Conservation (phyloP, 2,888 invertebrate genomes). For the Clanis bilineata region DNA sequence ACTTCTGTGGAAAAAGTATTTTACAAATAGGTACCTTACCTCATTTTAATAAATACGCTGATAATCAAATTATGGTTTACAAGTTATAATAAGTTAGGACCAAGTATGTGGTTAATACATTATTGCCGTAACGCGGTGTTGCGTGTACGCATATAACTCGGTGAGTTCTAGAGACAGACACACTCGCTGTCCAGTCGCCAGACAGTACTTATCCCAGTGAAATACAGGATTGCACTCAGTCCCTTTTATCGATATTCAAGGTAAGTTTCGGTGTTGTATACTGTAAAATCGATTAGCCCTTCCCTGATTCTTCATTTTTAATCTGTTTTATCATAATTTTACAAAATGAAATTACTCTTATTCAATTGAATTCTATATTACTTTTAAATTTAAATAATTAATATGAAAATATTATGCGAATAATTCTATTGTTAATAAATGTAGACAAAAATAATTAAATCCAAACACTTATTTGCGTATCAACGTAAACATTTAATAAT, state of each 20-base stretch:
- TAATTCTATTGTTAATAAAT: too few relatives aligned
- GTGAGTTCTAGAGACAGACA: background rate
- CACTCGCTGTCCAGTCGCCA: background rate
- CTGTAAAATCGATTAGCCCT: background rate
- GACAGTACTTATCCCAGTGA: background rate
- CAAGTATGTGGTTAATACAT: background rate
- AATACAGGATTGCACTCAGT: conserved; percentile 1
- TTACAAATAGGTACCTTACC: background rate
- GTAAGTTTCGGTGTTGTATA: background rate
- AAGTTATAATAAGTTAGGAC: too few relatives aligned
- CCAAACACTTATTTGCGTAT: too few relatives aligned
- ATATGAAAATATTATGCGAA: too few relatives aligned
- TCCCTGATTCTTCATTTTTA: background rate
- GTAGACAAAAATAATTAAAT: too few relatives aligned
- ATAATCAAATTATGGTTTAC: too few relatives aligned
- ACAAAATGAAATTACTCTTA: too few relatives aligned
- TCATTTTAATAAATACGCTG: background rate
- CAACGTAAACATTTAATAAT: too few relatives aligned
- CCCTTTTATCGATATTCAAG: background rate
- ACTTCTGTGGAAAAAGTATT: background rate
- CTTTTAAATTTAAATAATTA: too few relatives aligned
- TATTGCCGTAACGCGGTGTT: background rate
- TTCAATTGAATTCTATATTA: too few relatives aligned
- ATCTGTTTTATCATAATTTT: too few relatives aligned
- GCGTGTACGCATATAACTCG: background rate